Conservation (phyloP, 2,113 vertebrate genomes). For the Thalassoma bifasciatum region DNA sequence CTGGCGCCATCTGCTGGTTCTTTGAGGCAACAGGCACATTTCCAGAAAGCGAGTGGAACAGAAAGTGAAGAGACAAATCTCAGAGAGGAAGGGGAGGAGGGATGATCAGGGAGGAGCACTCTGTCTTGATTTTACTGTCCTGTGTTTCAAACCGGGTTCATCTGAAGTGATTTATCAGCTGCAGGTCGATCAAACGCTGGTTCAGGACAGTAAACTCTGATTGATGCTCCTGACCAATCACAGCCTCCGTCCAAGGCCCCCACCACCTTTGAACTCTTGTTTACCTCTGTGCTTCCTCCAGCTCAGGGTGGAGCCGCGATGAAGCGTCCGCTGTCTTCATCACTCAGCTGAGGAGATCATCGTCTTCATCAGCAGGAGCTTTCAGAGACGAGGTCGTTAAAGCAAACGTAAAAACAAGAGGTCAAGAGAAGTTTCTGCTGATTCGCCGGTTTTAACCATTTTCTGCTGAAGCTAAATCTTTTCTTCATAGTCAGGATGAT, state of each 20-base stretch:
- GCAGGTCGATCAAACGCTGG: slow-evolving; percentile 61
- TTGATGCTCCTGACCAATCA: slow-evolving; percentile 59
- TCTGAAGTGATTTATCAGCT: slow-evolving; percentile 65
- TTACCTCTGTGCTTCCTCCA: not conserved
- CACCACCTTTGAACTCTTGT: slow-evolving; percentile 47
- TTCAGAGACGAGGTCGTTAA: slow-evolving; percentile 3
- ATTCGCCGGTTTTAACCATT: not conserved
- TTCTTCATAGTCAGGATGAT: too few species aligned
- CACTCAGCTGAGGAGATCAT: not conserved
- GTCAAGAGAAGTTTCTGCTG: not conserved
- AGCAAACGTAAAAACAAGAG: not conserved
- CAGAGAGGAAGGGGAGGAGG: slow-evolving; percentile 14
- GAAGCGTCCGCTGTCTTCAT: slow-evolving; percentile 24
- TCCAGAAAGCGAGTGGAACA: too few species aligned
- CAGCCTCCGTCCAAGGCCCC: slow-evolving; percentile 25
- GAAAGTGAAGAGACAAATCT: slow-evolving; percentile 16
- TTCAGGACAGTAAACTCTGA: slow-evolving; percentile 66
- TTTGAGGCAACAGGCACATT: too few species aligned
- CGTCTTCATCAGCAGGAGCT: slow-evolving; percentile 1
- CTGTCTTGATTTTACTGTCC: slow-evolving; percentile 33
- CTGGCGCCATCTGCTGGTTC: slow-evolving; percentile 68
- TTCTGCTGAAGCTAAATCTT: too few species aligned
- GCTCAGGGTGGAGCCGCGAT: slow-evolving; percentile 32
- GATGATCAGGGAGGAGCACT: slow-evolving; percentile 41
- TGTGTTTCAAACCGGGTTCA: slow-evolving; percentile 17